Conservation (phyloP, 2,888 invertebrate genomes). For the Argyra leucocephala region DNA sequence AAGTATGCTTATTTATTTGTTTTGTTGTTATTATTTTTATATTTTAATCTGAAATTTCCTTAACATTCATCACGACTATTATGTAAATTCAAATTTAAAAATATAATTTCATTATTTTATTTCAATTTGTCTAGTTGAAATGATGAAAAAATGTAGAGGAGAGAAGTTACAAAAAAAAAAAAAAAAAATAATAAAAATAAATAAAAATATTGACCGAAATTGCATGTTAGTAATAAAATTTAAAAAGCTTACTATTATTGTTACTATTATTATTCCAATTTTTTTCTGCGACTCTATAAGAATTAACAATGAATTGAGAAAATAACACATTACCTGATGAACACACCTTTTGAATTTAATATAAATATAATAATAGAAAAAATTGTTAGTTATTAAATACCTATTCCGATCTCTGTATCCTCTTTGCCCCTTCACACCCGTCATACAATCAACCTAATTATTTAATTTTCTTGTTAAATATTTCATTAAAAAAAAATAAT, state of each 20-base stretch:
- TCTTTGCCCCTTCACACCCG: too few relatives aligned
- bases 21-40: neutral
- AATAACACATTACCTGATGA: neutral
- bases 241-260: too few relatives aligned
- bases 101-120: neutral
- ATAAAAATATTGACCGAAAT: neutral
- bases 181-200: neutral
- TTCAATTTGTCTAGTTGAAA: neutral
- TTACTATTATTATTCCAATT: too few relatives aligned
- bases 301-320: slow-evolving; percentile 6
- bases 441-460: too few relatives aligned
- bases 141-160: neutral
- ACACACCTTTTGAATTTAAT: neutral
- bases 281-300: neutral
- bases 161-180: neutral
- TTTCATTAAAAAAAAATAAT: too few relatives aligned
- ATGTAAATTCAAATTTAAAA: neutral
- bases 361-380: too few relatives aligned
- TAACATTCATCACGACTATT: slow-evolving; percentile 1
- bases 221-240: slow-evolving; percentile 6
- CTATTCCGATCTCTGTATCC: too few relatives aligned
- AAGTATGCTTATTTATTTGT: neutral
- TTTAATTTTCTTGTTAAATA: too few relatives aligned
- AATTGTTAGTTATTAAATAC: too few relatives aligned
- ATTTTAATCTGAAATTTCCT: slow-evolving; percentile 2